A percentile compares a stretch with the other conserved stretches of the same genome.
phyloP scores from a whole-genome alignment of 2,888 invertebrate genomes.

The Acleris literana region DNA sequence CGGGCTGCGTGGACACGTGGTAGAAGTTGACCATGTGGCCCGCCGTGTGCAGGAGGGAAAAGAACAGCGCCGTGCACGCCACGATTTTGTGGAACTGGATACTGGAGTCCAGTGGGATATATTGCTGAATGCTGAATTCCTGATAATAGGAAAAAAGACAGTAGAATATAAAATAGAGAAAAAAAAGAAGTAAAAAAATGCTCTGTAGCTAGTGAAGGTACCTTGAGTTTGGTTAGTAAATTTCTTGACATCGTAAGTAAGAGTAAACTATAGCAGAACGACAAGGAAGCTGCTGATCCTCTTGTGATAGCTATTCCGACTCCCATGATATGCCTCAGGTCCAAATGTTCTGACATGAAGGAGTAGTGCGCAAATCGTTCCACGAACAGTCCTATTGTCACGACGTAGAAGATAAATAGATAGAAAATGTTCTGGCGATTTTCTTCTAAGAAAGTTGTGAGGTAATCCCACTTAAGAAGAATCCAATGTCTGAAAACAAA shows the following conservation, averaged over 20 bases:
- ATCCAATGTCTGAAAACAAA: constrained; percentile 85
- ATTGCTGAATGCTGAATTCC: constrained; percentile 96
- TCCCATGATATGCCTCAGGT: constrained; percentile 97
- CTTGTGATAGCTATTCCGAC: constrained; percentile 97
- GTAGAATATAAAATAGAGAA: too few species aligned
- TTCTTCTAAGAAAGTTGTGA: constrained; percentile 96
- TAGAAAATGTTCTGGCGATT: constrained; percentile 98
- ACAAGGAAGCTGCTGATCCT: constrained; percentile 96
- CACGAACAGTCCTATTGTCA: constrained; percentile 96
- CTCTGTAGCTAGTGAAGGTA: constrained; percentile 53
- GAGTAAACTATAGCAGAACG: constrained; percentile 96
- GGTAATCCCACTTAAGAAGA: constrained; percentile 91
- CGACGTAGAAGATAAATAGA: constrained; percentile 96
- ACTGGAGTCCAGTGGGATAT: constrained; percentile 96
- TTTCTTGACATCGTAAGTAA: constrained; percentile 96
- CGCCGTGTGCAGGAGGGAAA: constrained; percentile 95
- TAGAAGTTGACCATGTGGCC: constrained; percentile 99
- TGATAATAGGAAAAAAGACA: constrained; percentile 40
- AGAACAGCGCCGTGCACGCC: constrained; percentile 96
- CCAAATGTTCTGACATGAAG: constrained; percentile 97
- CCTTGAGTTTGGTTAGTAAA: constrained; percentile 94
- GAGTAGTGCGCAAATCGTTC: constrained; percentile 98
- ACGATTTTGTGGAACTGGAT: constrained; percentile 99
- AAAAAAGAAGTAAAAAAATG: background rate
- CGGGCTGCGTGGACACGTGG: constrained; percentile 97